Conservation (phyloP, 2,113 vertebrate species). For the Hydropotes inermis region DNA sequence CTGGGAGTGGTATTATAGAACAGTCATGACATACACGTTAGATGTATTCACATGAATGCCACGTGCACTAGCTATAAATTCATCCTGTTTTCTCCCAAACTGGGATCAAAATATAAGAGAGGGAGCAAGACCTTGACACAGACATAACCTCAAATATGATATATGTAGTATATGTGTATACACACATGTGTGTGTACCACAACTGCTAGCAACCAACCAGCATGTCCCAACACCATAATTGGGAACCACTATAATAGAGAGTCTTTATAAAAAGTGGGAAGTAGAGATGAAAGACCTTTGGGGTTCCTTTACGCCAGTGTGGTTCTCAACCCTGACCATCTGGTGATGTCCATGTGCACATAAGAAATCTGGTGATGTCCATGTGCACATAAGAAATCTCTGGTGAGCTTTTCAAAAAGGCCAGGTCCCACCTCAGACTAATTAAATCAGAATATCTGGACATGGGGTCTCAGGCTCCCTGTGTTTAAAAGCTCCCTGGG, state of each 20-base stretch:
- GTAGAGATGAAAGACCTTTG: conserved; percentile 6
- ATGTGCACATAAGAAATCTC: neutral
- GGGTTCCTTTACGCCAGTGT: conserved; percentile 2
- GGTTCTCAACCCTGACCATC: neutral
- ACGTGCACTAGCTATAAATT: neutral
- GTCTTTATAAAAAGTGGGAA: conserved; percentile 24
- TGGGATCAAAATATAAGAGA: neutral
- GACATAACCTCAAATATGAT: neutral
- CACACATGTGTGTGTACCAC: neutral
- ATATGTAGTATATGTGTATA: neutral
- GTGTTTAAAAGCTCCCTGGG: conserved; percentile 18
- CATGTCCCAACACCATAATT: neutral
- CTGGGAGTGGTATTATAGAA: neutral
- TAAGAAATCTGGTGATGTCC: neutral
- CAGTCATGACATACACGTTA: neutral
- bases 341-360: neutral
- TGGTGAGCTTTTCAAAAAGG: conserved; percentile 15
- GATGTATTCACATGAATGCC: neutral
- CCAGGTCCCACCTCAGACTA: neutral
- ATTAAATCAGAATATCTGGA: conserved; percentile 36
- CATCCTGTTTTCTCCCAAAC: neutral
- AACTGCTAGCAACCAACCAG: neutral
- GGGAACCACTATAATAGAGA: conserved; percentile 1
- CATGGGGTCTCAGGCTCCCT: neutral
- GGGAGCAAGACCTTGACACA: neutral